Base-by-base conservation (phyloP, 2,113 vertebrate species). In the Cervus canadensis region DNA sequence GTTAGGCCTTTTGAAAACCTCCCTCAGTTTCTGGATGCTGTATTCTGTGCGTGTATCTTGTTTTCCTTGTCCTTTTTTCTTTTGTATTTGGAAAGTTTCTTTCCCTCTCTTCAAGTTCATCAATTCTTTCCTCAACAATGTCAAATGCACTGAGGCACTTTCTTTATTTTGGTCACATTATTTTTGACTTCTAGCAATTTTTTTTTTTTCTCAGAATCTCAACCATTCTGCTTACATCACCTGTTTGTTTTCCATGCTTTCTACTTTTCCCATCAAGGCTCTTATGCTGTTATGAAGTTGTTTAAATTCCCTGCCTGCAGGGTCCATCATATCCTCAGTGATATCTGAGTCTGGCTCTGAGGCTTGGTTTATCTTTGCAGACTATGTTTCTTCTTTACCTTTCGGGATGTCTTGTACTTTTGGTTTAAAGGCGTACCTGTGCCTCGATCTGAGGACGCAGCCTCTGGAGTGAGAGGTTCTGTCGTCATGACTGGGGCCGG, bases 401-500 rank as follows among this genome's bases (percentile, higher is more conserved):
- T 54, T 56, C 28, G n/a, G 11, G 11, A 3, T 28, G 40, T 0
- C 4, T 56, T 36, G 4, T 23, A 5, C 3, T 1, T 19, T 71
- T 17, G 87, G n/a, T n/a, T 87, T 76, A 28, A 93, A 86, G 54
- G 21, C 2, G 3, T 2, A 26, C 3, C 7, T 48, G 56, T 10
- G 33, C 3, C 30, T 25, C 7, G 17, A 7, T 19, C 12, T 79
- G 67, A 86, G 4, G 3, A 56, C 50, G 50, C 1, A 40, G 1
- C 25, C 26, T 43, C 16, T 50, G 17, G 13, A 15, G 23, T 11
- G 2, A 15, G 19, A 15, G 26, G 6, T 0, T 16, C 54, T 2
- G 40, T 16, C 45, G 36, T 0, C 2, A 0, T 7, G 14, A 4
- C 17, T 3, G 15, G 3, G 16, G 33, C 25, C 50, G 14, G 21